A percentile compares a stretch with the other conserved stretches of the same genome.
phyloP scores from a whole-genome alignment of 1,140 invertebrate genomes.

The Achroia grisella region DNA sequence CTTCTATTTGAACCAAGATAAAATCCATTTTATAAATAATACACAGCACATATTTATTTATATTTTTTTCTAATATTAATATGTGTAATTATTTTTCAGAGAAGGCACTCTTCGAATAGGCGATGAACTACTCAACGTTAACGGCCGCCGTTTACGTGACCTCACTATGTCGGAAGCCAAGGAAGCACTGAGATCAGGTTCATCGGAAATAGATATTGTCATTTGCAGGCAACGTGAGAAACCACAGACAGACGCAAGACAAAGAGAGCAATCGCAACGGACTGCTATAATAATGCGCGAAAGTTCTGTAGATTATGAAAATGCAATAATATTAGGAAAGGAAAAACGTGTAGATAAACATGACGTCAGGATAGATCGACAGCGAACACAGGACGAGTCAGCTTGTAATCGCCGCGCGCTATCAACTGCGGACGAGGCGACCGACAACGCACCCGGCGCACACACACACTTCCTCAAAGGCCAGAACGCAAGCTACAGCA shows the following conservation, averaged over 20 bases:
- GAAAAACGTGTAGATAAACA: constrained; percentile 58
- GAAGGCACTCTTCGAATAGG: constrained; percentile 84
- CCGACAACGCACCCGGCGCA: constrained; percentile 52
- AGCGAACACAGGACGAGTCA: constrained; percentile 55
- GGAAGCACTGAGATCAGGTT: constrained; percentile 78
- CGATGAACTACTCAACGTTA: constrained; percentile 90
- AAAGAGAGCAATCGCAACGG: constrained; percentile 44
- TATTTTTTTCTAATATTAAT: no score
- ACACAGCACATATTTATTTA: no score
- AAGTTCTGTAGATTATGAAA: constrained; percentile 82
- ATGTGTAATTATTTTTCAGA: constrained; percentile 62
- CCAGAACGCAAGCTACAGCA: constrained; percentile 73
- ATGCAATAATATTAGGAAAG: constrained; percentile 73
- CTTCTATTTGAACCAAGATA: no score
- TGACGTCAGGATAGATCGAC: constrained; percentile 55
- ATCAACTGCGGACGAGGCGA: constrained; percentile 58
- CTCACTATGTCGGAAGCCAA: constrained; percentile 85
- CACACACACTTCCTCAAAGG: constrained; percentile 76
- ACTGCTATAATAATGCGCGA: constrained; percentile 71
- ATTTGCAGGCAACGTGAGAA: constrained; percentile 74
- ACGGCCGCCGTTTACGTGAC: constrained; percentile 83
- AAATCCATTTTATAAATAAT: no score
- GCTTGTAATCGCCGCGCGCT: constrained; percentile 57
- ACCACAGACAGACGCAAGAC: constrained; percentile 23
- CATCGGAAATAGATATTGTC: constrained; percentile 84